Evolutionary conservation across 2,113 vertebrate genomes (phyloP), one percentile per base, ranked within the genome.

Genomic region (Aspidoscelis tigris): DNA sequence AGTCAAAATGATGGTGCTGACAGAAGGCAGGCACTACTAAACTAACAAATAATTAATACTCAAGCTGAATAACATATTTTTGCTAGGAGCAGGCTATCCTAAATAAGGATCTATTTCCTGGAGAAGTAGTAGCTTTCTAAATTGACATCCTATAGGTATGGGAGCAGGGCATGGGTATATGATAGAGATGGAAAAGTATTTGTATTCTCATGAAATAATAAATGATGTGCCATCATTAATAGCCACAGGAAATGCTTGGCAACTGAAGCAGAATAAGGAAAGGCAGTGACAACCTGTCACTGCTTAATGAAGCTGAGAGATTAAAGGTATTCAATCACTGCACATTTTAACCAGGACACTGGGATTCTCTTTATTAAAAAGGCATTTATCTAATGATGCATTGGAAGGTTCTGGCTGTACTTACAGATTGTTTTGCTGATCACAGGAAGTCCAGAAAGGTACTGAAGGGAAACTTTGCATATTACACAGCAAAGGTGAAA

Each of bases 331-430:
- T 94, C 88, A 83, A 76, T 94, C 92, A 90, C 21, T 44, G 66
- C 39, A 61, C 58, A 78, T 88, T 95, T 84, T 91, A 91, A 91
- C 68, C 55, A 80, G 78, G 76, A 83, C 84, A 90, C 90, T 80
- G 90, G 79, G 79, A 88, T 94, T 90, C 74, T 93, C 91, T 94
- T 90, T 93, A 93, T 93, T 93, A 92, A 93, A 93, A 93, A 91
- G 5, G 4, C 80, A 88, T 93, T 93, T 92, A 84, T 93, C 72
- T 91, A 93, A 93, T 65, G 78, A 89, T 86, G 78, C 88, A 86
- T 76, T 80, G 21, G n/a, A 77, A 83, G 69, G n/a, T 86, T 80
- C 90, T 89, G 87, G 84, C 83, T 80, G 87, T 80, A 89, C 90
- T 18, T 66, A 76, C 86, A 88, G 78, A 84, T 1, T 1, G 0